Evolutionary conservation across 2,797 vertebrate species (phyloP).

Genomic region (Crenuchus spilurus): DNA sequence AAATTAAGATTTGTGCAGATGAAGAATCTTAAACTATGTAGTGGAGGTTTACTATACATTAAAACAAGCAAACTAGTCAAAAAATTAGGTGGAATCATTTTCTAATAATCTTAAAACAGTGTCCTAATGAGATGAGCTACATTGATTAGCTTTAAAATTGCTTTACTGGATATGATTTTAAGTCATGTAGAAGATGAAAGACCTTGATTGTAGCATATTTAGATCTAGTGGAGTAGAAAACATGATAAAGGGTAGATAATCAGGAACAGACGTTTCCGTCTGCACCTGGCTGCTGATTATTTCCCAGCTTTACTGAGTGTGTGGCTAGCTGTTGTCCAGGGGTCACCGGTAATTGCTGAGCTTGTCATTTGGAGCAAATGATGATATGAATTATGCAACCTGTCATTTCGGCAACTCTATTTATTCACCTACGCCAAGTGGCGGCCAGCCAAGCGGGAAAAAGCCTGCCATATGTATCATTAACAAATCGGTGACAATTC

Average conservation of each 20-base stretch:
- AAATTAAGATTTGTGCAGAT: no score
- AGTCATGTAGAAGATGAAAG: no score
- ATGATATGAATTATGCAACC: conserved; percentile 59
- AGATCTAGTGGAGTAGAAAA: background rate
- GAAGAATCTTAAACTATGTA: no score
- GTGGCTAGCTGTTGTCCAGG: conserved; percentile 49
- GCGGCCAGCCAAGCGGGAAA: conserved; percentile 5
- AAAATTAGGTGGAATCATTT: no score
- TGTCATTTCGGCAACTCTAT: conserved; percentile 41
- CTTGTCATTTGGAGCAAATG: conserved; percentile 41
- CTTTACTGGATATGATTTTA: no score
- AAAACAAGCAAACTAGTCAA: no score
- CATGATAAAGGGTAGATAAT: background rate
- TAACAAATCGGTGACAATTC: conserved; percentile 20
- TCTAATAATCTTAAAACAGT: no score
- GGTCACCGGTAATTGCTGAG: conserved; percentile 60
- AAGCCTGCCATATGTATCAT: conserved; percentile 1
- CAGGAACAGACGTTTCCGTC: background rate
- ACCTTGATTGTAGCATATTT: background rate
- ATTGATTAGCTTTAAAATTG: no score
- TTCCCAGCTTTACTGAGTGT: background rate
- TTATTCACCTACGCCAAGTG: background rate
- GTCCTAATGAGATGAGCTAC: no score
- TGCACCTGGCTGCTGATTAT: background rate
- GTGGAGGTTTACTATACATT: no score